phyloP scores from a whole-genome alignment of 2,113 vertebrate species.

The Spheniscus mendiculus region DNA sequence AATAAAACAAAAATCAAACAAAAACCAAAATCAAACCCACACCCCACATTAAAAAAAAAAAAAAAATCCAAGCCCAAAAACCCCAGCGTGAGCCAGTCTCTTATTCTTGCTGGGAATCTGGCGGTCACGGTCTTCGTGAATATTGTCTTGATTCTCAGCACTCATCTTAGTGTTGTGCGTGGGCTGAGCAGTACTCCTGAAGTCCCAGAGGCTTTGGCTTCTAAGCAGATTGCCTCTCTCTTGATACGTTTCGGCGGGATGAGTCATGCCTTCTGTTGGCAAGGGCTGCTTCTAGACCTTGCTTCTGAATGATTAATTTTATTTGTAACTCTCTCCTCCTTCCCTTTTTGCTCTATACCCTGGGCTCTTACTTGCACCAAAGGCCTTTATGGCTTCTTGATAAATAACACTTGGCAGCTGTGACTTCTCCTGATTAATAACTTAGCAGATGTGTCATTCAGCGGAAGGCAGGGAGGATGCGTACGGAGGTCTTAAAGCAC shows the following conservation, averaged over 20 bases:
- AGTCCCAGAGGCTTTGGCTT: conserved; percentile 26
- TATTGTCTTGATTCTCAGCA: not conserved
- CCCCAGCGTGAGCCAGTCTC: not conserved
- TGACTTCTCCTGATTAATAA: not conserved
- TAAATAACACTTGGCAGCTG: not conserved
- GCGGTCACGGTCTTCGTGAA: not conserved
- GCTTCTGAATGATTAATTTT: not conserved
- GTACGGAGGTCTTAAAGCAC: not conserved
- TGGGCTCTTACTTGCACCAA: not conserved
- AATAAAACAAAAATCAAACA: not conserved
- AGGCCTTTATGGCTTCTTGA: not conserved
- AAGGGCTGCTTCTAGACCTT: not conserved
- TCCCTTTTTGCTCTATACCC: rapidly evolving
- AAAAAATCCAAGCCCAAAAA: not conserved
- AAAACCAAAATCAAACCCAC: not conserved
- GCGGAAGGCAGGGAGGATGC: not conserved
- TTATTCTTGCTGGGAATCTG: not conserved
- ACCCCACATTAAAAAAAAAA: not conserved
- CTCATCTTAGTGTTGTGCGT: not conserved
- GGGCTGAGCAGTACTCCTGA: conserved; percentile 17
- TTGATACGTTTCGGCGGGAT: not conserved
- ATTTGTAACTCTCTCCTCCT: not conserved
- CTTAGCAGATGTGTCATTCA: not conserved
- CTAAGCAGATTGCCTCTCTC: not conserved
- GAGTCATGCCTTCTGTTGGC: conserved; percentile 24